Evolutionary conservation across 2,113 vertebrate species (phyloP).

Genomic region (Bucco capensis): DNA sequence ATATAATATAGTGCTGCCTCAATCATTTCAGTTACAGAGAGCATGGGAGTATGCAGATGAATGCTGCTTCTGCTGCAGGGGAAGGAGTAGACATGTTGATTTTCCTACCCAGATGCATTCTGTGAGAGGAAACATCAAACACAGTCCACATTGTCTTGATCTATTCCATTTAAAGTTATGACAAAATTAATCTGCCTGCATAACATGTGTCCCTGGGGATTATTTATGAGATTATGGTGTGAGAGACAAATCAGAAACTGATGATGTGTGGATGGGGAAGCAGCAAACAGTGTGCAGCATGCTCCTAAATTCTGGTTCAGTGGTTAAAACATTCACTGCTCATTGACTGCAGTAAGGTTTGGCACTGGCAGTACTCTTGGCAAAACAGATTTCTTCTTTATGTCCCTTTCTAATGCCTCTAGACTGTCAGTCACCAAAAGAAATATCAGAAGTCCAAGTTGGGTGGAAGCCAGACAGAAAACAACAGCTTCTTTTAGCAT

Average conservation of each 20-base stretch:
- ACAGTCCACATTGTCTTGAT: background rate
- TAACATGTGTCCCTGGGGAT: background rate
- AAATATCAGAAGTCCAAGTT: background rate
- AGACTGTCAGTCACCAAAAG: background rate
- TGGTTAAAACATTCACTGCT: background rate
- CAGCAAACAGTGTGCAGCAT: background rate
- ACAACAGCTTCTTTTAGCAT: background rate
- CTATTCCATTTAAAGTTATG: background rate
- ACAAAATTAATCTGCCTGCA: background rate
- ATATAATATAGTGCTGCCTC: background rate
- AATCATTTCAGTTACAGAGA: background rate
- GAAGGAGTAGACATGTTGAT: background rate
- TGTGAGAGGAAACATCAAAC: background rate
- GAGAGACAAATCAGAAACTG: background rate
- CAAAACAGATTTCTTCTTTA: background rate
- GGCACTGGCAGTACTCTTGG: background rate
- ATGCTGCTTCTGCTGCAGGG: background rate
- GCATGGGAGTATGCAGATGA: rapidly evolving
- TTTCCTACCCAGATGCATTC: background rate
- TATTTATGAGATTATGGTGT: background rate
- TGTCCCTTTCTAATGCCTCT: background rate
- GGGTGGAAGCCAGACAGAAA: background rate
- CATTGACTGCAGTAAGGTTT: background rate
- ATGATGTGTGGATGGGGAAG: background rate
- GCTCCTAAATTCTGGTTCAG: background rate